Conservation (phyloP, 1,140 invertebrate genomes). For the Littorina saxatilis region DNA sequence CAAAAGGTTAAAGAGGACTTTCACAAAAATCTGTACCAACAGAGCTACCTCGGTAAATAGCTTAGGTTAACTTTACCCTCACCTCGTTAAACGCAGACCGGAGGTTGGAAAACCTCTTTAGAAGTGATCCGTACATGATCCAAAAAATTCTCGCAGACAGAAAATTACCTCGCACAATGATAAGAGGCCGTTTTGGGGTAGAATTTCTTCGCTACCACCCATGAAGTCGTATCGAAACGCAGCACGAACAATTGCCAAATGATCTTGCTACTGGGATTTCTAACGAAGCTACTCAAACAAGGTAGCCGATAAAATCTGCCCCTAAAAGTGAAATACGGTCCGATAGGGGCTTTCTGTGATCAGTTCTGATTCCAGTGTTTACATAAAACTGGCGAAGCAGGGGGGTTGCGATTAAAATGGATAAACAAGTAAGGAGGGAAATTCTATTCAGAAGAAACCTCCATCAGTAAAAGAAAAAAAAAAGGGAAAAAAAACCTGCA, state of each 20-base stretch:
- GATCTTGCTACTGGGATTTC: background rate
- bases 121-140: too few relatives aligned
- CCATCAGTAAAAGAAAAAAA: too few relatives aligned
- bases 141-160: background rate
- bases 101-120: too few relatives aligned
- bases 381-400: background rate
- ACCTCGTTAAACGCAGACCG: too few relatives aligned
- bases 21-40: too few relatives aligned
- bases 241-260: conserved; percentile 5
- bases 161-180: background rate
- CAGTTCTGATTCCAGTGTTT: background rate
- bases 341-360: background rate
- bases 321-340: background rate
- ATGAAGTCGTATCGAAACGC: background rate
- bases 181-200: background rate
- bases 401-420: background rate
- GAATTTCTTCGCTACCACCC: background rate
- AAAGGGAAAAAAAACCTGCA: too few relatives aligned
- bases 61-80: too few relatives aligned
- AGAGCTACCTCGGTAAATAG: too few relatives aligned
- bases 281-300: conserved; percentile 10
- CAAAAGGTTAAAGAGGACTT: background rate
- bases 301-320: background rate
- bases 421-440: background rate
- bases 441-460: too few relatives aligned